Evolutionary conservation across 92 coral and sea anemone genomes (phyloP), one percentile per base, ranked within the genome.

Genomic region (Hydrozoanthus gracilis): DNA sequence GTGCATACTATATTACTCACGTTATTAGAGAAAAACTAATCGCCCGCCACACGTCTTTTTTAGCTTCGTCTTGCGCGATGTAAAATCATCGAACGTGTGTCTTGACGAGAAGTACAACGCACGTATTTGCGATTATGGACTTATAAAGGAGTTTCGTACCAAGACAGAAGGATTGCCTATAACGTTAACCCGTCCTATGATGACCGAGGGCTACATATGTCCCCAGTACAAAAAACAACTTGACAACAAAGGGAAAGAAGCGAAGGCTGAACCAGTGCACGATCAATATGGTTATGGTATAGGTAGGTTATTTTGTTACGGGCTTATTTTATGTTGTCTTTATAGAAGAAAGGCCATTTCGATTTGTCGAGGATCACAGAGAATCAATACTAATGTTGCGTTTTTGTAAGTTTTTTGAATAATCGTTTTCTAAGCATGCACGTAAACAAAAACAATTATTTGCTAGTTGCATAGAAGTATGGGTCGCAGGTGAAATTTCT

Each of bases 71-170:
- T 67, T 67, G 8, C 72, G 72, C 8, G 72, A 67, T 67, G 72
- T 67, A 27, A 67, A 67, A 44, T 67, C 72, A 12, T 67, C 72
- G 3, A 67, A 67, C 45, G 72, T 67, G 72, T 67, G 16, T n/a
- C 39, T 67, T 27, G 72, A 67, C 46, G 1, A 16, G 5, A 2
- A 67, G 72, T n/a, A 67, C 27, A 67, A 67, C n/a, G 72, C 72
- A 3, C 72, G 72, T 16, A 67, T 67, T 17, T 67, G 72, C 45
- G 72, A 67, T 27, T 67, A 67, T 67, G 72, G 72, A 67, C 72
- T 67, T 27, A 27, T 67, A n/a, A 67, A 67, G 39, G 39, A 67
- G 72, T 67, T 67, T 67, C 44, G 72, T n/a, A 44, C 16, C 27
- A 44, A n/a, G 4, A 8, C 72, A 8, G 27, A 18, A 11, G n/a